Conservation (phyloP, 2,113 vertebrate species). For the Brachionichthys hirsutus region DNA sequence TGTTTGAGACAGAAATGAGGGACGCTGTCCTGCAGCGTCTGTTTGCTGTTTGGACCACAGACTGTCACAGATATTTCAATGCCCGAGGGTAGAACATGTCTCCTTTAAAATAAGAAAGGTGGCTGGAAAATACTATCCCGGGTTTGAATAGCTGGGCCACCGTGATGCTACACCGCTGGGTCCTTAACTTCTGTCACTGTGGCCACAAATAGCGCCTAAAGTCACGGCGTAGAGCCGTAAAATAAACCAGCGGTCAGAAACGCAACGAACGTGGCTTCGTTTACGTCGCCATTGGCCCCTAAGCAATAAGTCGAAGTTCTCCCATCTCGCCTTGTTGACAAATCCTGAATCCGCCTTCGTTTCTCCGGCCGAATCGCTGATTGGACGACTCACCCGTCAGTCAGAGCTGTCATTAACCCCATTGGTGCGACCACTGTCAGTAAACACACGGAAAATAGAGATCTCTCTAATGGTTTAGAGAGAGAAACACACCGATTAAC, state of each 20-base stretch:
- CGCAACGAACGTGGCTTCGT: slow-evolving; percentile 49
- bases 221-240: slow-evolving; percentile 31
- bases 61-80: no score
- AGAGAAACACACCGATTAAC: slow-evolving; percentile 1
- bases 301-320: no score
- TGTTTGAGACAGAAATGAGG: no score
- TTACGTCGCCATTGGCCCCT: slow-evolving; percentile 9
- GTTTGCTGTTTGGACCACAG: no score
- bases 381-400: slow-evolving; percentile 49
- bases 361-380: slow-evolving; percentile 8
- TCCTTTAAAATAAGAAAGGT: not conserved
- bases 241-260: slow-evolving; percentile 3
- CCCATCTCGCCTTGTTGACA: slow-evolving; percentile 72
- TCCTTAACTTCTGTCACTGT: slow-evolving; percentile 23
- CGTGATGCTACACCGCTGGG: not conserved
- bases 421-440: slow-evolving; percentile 67
- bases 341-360: slow-evolving; percentile 36
- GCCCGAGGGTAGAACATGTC: not conserved
- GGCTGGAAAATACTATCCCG: slow-evolving; percentile 13
- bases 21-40: no score
- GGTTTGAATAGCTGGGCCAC: not conserved
- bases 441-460: slow-evolving; percentile 48
- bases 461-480: no score
- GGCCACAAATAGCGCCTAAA: slow-evolving; percentile 59
- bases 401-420: slow-evolving; percentile 5